Percentiles rank a stretch among this genome's conserved stretches.
These are phyloP conservation scores for Machimus rusticus DNA, from an alignment of 2,888 invertebrate genomes.

Conservation along the genomic window DNA sequence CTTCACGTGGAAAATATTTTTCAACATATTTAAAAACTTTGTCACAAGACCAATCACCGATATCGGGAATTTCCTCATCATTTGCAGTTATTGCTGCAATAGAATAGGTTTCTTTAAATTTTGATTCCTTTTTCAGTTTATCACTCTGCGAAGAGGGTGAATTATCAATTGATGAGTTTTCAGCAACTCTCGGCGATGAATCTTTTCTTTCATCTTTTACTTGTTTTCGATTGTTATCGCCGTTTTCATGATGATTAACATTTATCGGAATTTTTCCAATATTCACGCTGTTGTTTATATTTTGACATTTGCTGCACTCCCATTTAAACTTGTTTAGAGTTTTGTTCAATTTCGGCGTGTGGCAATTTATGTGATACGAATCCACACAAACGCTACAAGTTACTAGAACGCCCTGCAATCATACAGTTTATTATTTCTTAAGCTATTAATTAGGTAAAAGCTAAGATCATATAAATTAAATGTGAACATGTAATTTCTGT, in stretches of 20 bases:
- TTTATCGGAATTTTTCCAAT: not conserved
- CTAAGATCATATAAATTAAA: not conserved
- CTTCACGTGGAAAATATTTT: slow-evolving; percentile 80
- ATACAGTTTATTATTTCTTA: not conserved
- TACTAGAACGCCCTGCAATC: slow-evolving; percentile 71
- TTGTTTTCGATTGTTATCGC: not conserved
- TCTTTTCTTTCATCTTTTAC: not conserved
- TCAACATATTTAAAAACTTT: slow-evolving; percentile 84
- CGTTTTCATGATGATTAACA: not conserved
- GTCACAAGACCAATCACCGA: slow-evolving; percentile 80
- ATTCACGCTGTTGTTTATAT: not conserved
- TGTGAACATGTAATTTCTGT: too few relatives aligned
- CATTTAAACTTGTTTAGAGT: slow-evolving; percentile 71
- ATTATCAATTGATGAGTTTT: not conserved
- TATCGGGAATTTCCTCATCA: slow-evolving; percentile 70
- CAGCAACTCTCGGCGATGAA: not conserved
- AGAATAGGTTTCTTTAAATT: not conserved
- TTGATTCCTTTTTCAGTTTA: not conserved
- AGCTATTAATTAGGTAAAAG: not conserved
- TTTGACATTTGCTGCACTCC: slow-evolving; percentile 74
- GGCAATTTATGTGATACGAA: slow-evolving; percentile 84
- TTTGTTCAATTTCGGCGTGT: slow-evolving; percentile 73
- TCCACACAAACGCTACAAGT: slow-evolving; percentile 86
- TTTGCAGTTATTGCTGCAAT: not conserved
- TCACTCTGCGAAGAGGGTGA: not conserved